Evolutionary conservation across 1,140 invertebrate genomes (phyloP), one percentile per base, ranked within the genome.

Genomic region (Megathymus violae): DNA sequence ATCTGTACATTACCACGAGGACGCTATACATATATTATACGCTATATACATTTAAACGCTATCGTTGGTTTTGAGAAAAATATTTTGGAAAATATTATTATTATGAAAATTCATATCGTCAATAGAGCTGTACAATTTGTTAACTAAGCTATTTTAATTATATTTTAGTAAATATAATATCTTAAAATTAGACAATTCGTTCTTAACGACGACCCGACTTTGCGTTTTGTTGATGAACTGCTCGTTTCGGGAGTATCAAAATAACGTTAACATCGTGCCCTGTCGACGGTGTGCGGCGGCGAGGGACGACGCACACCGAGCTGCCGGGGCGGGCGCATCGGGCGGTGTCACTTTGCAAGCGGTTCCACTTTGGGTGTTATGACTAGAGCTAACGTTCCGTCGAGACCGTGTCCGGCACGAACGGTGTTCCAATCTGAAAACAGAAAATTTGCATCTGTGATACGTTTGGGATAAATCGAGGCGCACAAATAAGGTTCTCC

Each of bases 1-100:
- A 36, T 11, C 34, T 36, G 34, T 36, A 36, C 34, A 70, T 63
- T 54, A 61, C 25, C 13, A 22, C 61, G 34, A 54, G 38, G 48
- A 58, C 51, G 25, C 40, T 76, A 76, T 78, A 11, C 34, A 36
- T 36, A 36, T 36, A 36, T 11, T 11, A 36, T 36, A 36, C 7
- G 34, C 34, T 36, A 36, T 36, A 74, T 71, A 80, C 64, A 69
- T 62, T 69, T 60, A 36, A n/a, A 11, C n/a, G 11, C 61, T 68
- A 71, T 63, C 58, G 59, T 69, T 74, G 66, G 34, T 65, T 64
- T 69, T 69, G 73, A 70, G 74, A 82, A 80, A 79, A 78, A 82
- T 78, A 78, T 71, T 82, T 69, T 36, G 34, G 27, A 36, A 36
- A 36, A 36, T 36, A 36, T 36, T 36, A 31, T 31, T 62, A 74